Conservation (phyloP, 2,888 invertebrate species). For the Apodemia zela region DNA sequence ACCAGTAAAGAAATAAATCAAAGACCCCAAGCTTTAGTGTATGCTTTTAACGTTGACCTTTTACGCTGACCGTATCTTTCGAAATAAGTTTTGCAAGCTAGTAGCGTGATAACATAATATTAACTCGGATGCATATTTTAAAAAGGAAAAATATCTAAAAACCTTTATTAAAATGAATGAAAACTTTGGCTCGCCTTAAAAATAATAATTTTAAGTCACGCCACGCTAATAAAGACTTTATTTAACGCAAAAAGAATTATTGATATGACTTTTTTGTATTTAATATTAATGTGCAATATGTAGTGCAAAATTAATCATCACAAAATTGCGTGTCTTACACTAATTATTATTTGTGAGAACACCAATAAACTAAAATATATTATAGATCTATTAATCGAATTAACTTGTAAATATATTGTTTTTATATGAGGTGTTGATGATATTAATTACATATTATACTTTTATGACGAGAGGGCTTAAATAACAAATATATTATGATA, state of each 20-base stretch:
- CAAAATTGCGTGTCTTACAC: not conserved
- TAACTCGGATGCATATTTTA: conserved; percentile 10
- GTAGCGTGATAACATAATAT: conserved; percentile 13
- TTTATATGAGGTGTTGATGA: not conserved
- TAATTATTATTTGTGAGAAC: not conserved
- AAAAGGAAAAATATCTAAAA: conserved; percentile 10
- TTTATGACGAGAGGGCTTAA: not conserved
- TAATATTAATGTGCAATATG: not conserved
- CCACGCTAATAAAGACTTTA: not conserved
- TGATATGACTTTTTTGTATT: not conserved
- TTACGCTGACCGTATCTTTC: conserved; percentile 6
- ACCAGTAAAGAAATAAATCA: not conserved
- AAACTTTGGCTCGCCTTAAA: conserved; percentile 12
- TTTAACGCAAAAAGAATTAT: not conserved
- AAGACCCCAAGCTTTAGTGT: not conserved
- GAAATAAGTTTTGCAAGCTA: conserved; percentile 15
- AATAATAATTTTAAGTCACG: conserved; percentile 6
- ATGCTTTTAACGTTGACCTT: conserved; percentile 3
- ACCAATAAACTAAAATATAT: not conserved
- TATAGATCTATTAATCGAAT: not conserved
- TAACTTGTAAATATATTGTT: not conserved
- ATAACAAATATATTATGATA: no score
- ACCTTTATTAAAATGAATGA: conserved; percentile 6
- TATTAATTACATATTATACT: not conserved
- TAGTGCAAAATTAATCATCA: not conserved